These are phyloP conservation scores for Pseudomyrmex flavicornis DNA, from an alignment of 1,140 invertebrate species.

Conservation along the genomic window DNA sequence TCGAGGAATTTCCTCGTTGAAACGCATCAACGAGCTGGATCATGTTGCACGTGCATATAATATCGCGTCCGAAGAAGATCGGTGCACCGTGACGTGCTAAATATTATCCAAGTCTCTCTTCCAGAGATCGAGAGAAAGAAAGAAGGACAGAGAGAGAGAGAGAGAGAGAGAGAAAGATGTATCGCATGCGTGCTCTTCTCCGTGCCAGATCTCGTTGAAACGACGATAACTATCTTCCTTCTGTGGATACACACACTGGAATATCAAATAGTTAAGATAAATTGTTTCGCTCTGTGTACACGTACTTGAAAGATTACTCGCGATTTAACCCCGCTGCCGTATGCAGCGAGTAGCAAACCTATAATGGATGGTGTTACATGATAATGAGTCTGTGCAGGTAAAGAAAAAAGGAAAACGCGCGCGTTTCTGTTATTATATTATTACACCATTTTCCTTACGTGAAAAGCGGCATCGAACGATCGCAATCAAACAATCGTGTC, in stretches of 20 bases:
- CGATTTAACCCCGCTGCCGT: slow-evolving; percentile 10
- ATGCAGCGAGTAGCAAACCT: not conserved
- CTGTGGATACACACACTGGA: too few species aligned
- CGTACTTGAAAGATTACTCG: slow-evolving; percentile 2
- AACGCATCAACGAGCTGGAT: slow-evolving; percentile 52
- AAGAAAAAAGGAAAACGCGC: slow-evolving; percentile 42
- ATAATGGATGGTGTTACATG: slow-evolving; percentile 9
- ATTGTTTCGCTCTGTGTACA: slow-evolving; percentile 11
- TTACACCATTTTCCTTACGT: not conserved
- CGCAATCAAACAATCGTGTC: slow-evolving; percentile 17
- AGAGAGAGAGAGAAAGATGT: too few species aligned
- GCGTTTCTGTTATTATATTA: slow-evolving; percentile 30
- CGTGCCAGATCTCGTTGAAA: too few species aligned
- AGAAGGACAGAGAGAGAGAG: too few species aligned
- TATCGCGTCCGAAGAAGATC: not conserved
- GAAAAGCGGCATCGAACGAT: slow-evolving; percentile 7
- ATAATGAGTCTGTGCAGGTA: slow-evolving; percentile 10
- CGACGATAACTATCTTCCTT: too few species aligned
- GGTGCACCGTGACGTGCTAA: not conserved
- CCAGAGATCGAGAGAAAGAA: too few species aligned
- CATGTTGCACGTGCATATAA: slow-evolving; percentile 19
- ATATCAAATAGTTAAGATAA: slow-evolving; percentile 6
- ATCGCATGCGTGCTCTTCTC: too few species aligned
- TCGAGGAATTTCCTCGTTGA: slow-evolving; percentile 36
- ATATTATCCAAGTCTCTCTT: not conserved